Conservation (phyloP, 2,797 vertebrate species). For the Lagorchestes hirsutus region DNA sequence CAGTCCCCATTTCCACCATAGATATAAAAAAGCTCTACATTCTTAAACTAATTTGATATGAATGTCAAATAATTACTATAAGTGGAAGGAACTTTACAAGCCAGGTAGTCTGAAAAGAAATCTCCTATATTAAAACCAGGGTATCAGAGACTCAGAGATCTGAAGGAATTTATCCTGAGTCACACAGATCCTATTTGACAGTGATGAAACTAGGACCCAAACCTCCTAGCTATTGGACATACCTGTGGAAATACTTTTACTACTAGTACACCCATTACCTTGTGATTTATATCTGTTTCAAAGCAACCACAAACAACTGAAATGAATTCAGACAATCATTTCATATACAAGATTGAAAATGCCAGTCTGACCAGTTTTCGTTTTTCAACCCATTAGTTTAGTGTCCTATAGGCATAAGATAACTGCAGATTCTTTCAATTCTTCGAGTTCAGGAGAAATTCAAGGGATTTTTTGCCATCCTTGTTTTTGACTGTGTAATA, state of each 20-base stretch:
- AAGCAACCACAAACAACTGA: neutral
- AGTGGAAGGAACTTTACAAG: neutral
- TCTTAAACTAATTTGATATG: neutral
- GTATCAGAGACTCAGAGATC: neutral
- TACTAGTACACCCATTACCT: neutral
- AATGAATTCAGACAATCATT: neutral
- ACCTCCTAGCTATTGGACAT: neutral
- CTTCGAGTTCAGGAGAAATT: neutral
- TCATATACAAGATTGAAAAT: neutral
- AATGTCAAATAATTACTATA: neutral
- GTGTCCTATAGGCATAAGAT: neutral
- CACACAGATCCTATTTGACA: neutral
- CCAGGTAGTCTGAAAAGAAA: neutral
- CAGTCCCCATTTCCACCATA: too few species aligned
- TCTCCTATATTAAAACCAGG: neutral
- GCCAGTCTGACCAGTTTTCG: neutral
- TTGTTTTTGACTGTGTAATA: neutral
- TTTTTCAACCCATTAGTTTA: neutral
- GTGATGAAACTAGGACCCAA: neutral
- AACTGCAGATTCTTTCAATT: neutral
- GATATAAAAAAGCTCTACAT: neutral
- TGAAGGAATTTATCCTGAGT: neutral
- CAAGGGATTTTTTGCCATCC: neutral
- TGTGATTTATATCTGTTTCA: neutral
- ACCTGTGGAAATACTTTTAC: neutral